A percentile compares a stretch with the other conserved stretches of the same genome.
These are phyloP conservation scores for Nymphicus hollandicus DNA, from an alignment of 2,113 vertebrate genomes.

Conservation along the genomic window DNA sequence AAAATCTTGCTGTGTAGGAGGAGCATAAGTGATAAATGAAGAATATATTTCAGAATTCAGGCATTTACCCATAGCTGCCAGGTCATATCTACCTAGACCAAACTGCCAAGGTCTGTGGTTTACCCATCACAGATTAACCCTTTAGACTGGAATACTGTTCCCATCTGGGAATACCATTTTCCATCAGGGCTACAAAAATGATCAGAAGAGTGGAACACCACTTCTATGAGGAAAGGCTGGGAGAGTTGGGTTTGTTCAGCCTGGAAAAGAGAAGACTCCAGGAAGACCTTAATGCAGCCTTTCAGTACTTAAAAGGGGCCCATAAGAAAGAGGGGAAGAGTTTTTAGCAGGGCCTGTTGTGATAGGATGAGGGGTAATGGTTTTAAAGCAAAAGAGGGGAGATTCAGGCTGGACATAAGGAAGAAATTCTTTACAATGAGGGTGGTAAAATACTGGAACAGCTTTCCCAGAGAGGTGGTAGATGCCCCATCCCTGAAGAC, in stretches of 20 bases:
- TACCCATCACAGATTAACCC: neutral
- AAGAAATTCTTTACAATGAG: neutral
- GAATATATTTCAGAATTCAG: neutral
- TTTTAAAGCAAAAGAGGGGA: neutral
- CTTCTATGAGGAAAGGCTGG: neutral
- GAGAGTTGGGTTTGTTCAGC: neutral
- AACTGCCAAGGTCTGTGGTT: neutral
- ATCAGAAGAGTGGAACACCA: neutral
- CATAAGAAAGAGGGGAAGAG: neutral
- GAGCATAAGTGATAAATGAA: neutral
- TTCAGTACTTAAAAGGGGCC: neutral
- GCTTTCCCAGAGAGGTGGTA: neutral
- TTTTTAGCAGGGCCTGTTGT: neutral
- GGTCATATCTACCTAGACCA: neutral
- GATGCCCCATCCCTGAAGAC: neutral
- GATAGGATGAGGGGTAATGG: neutral
- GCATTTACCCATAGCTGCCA: neutral
- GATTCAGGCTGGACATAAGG: neutral
- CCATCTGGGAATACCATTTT: neutral
- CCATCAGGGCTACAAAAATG: neutral
- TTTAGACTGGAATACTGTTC: neutral
- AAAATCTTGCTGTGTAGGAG: neutral
- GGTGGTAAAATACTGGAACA: neutral
- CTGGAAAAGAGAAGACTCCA: neutral
- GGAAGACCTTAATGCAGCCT: neutral